Evolutionary conservation across 1,140 invertebrate genomes (phyloP).

Genomic region (Probaryconus sp.): DNA sequence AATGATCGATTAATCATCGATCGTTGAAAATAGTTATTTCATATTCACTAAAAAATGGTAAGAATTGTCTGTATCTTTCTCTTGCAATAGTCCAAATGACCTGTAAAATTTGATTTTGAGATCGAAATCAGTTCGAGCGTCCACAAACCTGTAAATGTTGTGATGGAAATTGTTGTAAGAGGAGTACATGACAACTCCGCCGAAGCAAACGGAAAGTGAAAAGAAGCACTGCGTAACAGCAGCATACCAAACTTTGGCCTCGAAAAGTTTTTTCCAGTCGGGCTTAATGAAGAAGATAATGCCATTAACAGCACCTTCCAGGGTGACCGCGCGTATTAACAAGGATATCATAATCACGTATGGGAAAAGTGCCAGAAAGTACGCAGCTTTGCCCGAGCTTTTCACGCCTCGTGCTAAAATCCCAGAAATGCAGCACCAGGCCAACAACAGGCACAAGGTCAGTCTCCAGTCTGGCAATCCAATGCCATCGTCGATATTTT

Average conservation of each 20-base stretch:
- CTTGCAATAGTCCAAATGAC: too few relatives aligned
- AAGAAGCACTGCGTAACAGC: slow-evolving; percentile 90
- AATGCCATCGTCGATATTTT: slow-evolving; percentile 81
- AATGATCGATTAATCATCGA: too few relatives aligned
- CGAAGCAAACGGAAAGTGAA: slow-evolving; percentile 85
- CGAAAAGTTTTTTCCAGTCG: slow-evolving; percentile 81
- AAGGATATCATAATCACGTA: slow-evolving; percentile 82
- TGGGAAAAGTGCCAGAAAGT: slow-evolving; percentile 83
- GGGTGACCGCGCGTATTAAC: slow-evolving; percentile 79
- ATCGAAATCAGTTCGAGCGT: too few relatives aligned
- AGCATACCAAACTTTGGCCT: slow-evolving; percentile 87
- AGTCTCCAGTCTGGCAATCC: slow-evolving; percentile 84
- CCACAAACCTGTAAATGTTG: slow-evolving; percentile 85
- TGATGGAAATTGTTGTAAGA: slow-evolving; percentile 85
- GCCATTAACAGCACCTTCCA: slow-evolving; percentile 80
- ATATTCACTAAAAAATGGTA: too few relatives aligned
- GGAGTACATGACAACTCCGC: slow-evolving; percentile 84
- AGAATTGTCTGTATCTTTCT: too few relatives aligned
- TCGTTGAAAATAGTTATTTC: too few relatives aligned
- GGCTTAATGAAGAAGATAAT: slow-evolving; percentile 86
- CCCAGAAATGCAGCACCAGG: slow-evolving; percentile 82
- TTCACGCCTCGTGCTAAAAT: slow-evolving; percentile 82
- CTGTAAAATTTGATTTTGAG: too few relatives aligned
- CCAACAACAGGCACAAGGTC: slow-evolving; percentile 80
- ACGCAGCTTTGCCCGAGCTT: slow-evolving; percentile 78